Conservation (phyloP, 64 coral and sea anemone species). For the Montipora cactus region DNA sequence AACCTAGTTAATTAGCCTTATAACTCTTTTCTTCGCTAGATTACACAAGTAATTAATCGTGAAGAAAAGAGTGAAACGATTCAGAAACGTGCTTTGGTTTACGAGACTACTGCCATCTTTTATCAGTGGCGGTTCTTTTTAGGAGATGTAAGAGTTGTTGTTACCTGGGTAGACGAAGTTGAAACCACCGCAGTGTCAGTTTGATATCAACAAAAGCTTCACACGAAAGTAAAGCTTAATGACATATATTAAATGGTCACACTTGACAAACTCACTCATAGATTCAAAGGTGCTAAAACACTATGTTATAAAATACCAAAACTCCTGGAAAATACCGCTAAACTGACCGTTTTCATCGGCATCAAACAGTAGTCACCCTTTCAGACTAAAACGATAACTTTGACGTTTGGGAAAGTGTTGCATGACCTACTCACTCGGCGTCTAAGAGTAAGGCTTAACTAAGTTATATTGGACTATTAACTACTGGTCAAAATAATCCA, state of each 20-base stretch:
- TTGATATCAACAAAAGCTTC: neutral
- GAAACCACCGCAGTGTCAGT: neutral
- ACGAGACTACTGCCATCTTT: neutral
- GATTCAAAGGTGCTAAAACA: neutral
- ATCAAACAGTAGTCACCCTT: neutral
- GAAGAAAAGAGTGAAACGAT: neutral
- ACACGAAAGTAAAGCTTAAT: neutral
- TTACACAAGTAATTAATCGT: neutral
- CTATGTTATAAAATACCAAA: neutral
- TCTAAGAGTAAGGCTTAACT: neutral
- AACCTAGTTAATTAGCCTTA: neutral
- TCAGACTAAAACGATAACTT: neutral
- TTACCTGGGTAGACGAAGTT: neutral
- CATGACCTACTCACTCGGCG: neutral
- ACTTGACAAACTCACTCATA: neutral
- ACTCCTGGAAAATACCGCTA: neutral
- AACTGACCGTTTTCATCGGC: neutral
- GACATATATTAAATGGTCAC: neutral
- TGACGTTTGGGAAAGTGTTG: neutral
- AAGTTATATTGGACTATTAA: slow-evolving; percentile 26
- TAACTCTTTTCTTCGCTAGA: neutral
- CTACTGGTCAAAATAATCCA: slow-evolving; percentile 32
- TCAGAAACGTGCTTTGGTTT: neutral
- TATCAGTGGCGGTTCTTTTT: neutral
- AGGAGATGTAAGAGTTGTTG: neutral